Evolutionary conservation across 2,797 vertebrate genomes (phyloP).

Genomic region (Poecilia wingei): DNA sequence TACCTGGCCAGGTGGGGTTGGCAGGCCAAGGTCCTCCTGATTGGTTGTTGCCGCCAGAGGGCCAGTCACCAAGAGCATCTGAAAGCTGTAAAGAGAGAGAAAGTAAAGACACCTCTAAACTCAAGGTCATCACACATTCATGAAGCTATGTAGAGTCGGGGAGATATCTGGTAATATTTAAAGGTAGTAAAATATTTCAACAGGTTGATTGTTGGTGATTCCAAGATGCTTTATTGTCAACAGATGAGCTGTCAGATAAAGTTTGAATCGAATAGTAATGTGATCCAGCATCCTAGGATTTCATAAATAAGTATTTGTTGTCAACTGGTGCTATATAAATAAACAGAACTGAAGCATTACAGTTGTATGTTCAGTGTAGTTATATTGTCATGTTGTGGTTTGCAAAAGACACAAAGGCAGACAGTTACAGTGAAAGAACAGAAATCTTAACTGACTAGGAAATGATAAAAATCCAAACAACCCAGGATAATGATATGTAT

Average conservation of each 20-base stretch:
- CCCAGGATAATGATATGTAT: too few relatives aligned
- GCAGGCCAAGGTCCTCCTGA: constrained; percentile 11
- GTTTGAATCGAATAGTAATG: background rate
- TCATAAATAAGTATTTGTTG: background rate
- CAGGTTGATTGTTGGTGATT: background rate
- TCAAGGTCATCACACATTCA: background rate
- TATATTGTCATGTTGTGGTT: too few relatives aligned
- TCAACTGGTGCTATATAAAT: background rate
- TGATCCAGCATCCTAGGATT: background rate
- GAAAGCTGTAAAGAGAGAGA: constrained; percentile 37
- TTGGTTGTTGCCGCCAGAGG: constrained; percentile 8
- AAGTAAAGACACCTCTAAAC: background rate
- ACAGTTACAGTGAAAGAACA: too few relatives aligned
- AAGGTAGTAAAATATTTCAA: too few relatives aligned
- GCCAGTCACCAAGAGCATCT: constrained; percentile 38
- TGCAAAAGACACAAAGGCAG: too few relatives aligned
- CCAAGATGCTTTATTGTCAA: background rate
- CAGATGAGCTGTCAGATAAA: background rate
- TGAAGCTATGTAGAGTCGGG: background rate
- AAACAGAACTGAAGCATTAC: background rate
- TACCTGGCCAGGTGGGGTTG: constrained; percentile 40
- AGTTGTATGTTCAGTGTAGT: background rate
- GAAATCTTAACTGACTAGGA: too few relatives aligned
- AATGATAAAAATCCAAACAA: too few relatives aligned
- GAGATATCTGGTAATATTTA: background rate